phyloP scores from a whole-genome alignment of 2,113 vertebrate genomes.

The Nyctereutes procyonoides region DNA sequence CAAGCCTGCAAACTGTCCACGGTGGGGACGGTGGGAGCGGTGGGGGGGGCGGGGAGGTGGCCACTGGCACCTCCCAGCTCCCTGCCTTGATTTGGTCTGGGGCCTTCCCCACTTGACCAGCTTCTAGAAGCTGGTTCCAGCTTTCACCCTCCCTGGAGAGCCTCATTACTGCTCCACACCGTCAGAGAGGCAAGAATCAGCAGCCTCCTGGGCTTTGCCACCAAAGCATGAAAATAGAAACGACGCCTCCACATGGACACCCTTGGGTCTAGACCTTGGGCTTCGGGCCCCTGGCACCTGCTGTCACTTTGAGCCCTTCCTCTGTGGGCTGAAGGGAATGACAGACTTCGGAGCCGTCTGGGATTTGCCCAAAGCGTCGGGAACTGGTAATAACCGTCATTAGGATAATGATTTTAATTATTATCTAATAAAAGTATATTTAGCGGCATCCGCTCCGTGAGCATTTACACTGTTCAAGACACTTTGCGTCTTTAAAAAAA shows the following conservation, averaged over 20 bases:
- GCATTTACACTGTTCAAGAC: neutral
- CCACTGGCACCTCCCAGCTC: neutral
- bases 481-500: neutral
- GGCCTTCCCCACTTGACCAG: neutral
- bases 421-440: constrained; percentile 65
- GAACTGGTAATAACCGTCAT: constrained; percentile 18
- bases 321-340: neutral
- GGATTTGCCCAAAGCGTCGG: neutral
- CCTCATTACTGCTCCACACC: neutral
- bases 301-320: neutral
- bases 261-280: neutral
- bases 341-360: neutral
- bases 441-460: neutral
- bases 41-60: too few species aligned
- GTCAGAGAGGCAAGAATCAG: neutral
- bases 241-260: fast-evolving
- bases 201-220: neutral
- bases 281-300: neutral
- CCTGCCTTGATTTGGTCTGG: neutral
- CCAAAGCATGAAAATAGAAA: neutral
- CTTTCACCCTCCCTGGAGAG: neutral
- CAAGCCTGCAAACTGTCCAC: neutral
- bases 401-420: constrained; percentile 50
- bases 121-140: neutral
- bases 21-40: too few species aligned